These are phyloP conservation scores for Tetragnatha versicolor DNA, from an alignment of 1,140 invertebrate genomes.

Conservation along the genomic window DNA sequence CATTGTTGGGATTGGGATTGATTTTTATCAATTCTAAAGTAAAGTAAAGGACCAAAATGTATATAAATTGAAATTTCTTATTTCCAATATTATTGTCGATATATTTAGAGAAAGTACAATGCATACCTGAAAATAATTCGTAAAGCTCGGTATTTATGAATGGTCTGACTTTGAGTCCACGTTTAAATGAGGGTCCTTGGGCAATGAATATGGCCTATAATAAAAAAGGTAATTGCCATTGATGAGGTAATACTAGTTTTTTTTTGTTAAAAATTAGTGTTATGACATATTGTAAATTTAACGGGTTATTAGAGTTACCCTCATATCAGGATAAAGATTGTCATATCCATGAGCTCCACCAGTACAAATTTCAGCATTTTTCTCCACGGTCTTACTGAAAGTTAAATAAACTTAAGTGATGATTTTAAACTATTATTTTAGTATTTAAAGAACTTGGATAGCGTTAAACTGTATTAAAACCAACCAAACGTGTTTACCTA, in stretches of 20 bases:
- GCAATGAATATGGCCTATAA: constrained; percentile 49
- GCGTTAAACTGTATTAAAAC: no score
- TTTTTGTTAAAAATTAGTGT: not conserved
- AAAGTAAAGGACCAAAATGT: not conserved
- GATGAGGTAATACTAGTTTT: not conserved
- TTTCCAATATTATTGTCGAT: no score
- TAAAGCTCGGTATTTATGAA: constrained; percentile 51
- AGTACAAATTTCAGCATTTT: constrained; percentile 12
- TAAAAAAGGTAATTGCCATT: not conserved
- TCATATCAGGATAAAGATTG: constrained; percentile 46
- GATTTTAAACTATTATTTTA: no score
- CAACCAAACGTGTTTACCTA: constrained; percentile 36
- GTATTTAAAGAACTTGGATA: no score
- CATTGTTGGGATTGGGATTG: constrained; percentile 46
- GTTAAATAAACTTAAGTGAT: no score
- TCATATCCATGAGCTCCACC: constrained; percentile 53
- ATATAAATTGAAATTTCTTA: no score
- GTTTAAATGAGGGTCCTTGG: constrained; percentile 43
- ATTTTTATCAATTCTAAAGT: constrained; percentile 41
- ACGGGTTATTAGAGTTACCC: not conserved
- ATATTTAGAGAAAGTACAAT: no score
- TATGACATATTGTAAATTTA: not conserved
- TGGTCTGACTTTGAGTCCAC: not conserved
- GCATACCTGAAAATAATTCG: constrained; percentile 47
- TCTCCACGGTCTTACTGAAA: constrained; percentile 19